phyloP scores from a whole-genome alignment of 1,140 invertebrate species.

The Temnothorax curvispinosus region DNA sequence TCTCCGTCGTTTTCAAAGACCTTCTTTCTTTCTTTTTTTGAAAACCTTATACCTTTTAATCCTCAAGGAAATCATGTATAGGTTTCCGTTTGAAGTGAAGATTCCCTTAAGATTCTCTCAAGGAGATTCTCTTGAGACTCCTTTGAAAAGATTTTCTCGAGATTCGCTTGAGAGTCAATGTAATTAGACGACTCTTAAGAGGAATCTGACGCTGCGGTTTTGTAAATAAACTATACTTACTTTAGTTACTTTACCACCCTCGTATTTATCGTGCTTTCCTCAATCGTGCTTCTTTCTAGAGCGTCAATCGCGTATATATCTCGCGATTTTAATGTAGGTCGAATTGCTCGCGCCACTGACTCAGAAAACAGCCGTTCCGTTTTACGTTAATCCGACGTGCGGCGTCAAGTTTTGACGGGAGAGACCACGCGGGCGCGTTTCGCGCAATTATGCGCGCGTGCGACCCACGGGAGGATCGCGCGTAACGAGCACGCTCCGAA shows the following conservation, averaged over 20 bases:
- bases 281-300: not conserved
- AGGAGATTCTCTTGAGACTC: not conserved
- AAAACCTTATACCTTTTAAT: not conserved
- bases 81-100: not conserved
- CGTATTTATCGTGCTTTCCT: not conserved
- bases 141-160: not conserved
- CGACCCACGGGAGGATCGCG: not conserved
- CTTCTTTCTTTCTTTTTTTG: not conserved
- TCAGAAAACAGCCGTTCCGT: not conserved
- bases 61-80: not conserved
- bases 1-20: not conserved
- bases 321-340: conserved; percentile 1
- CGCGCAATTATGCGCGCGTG: conserved; percentile 42
- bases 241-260: no score
- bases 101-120: not conserved
- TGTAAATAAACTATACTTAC: not conserved
- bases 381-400: not conserved
- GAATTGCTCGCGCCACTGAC: not conserved
- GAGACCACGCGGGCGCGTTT: not conserved
- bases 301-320: not conserved
- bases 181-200: not conserved
- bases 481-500: conserved; percentile 36
- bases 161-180: not conserved
- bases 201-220: not conserved
- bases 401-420: conserved; percentile 22